Evolutionary conservation across 2,797 vertebrate genomes (phyloP), one percentile per base, ranked within the genome.

Genomic region (Otus scops): DNA sequence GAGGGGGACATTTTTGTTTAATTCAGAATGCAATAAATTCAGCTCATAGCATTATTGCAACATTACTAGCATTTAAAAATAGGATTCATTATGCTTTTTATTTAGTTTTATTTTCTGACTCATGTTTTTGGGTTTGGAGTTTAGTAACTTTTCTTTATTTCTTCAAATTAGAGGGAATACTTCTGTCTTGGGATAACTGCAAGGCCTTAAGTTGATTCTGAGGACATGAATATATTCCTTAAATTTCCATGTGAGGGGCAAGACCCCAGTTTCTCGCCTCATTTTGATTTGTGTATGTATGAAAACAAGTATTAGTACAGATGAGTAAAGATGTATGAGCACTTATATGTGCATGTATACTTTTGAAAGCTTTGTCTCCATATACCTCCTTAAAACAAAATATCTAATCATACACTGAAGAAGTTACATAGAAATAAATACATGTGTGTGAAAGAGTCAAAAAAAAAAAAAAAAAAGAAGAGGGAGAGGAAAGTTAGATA

Each of bases 301-400:
- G n/a, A 77, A 92, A 77, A 4, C 15, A 93, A 47, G 3, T 15
- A n/a, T 45, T 54, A 57, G 12, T 83, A 36, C 17, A 80, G 21
- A 43, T 36, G 8, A 53, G 4, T n/a, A 61, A 64, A 88, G 10
- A 59, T 15, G 3, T 9, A 30, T 39, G 10, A 0, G 0, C 4
- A 34, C 2, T 48, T 28, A 36, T 9, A n/a, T 14, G 30, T 28
- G 4, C 8, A 57, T 27, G 10, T 15, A 13, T 53, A 34, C 3
- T 45, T 61, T 43, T 69, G 45, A 77, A 77, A 73, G 14, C 9
- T 82, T 79, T 57, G 24, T 54, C 15, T 71, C 17, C 22, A 53
- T 39, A 88, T 43, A 69, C 7, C 4, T 30, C 6, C 9, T 77
- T 69, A 43, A 83, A 88, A 79, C 8, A 80, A 69, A n/a, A 6